phyloP scores from a whole-genome alignment of 2,888 invertebrate genomes.

The Rhagonycha lutea region DNA sequence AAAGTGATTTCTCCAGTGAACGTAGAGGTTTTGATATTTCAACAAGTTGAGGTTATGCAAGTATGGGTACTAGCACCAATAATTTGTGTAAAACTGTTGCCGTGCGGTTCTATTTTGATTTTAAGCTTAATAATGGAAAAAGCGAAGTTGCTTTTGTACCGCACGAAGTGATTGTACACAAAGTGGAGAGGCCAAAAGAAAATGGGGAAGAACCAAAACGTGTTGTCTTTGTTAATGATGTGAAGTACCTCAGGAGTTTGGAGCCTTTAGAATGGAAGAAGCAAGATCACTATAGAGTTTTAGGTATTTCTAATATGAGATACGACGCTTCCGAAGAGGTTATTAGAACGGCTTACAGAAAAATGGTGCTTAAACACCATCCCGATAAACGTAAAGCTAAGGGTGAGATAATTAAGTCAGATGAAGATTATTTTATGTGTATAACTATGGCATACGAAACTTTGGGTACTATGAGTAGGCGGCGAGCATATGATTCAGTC shows the following conservation, averaged over 20 bases:
- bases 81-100: constrained; percentile 48
- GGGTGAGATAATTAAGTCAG: constrained; percentile 84
- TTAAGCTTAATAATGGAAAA: constrained; percentile 44
- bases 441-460: constrained; percentile 98
- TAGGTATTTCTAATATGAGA: constrained; percentile 84
- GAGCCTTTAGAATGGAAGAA: constrained; percentile 98
- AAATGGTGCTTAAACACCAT: constrained; percentile 91
- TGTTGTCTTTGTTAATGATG: constrained; percentile 70
- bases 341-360: constrained; percentile 90
- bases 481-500: constrained; percentile 94
- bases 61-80: constrained; percentile 47
- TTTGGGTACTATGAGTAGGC: constrained; percentile 76
- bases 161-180: constrained; percentile 47
- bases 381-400: constrained; percentile 95
- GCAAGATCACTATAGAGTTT: constrained; percentile 95
- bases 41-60: constrained; percentile 33
- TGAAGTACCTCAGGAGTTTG: constrained; percentile 81
- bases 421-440: constrained; percentile 97
- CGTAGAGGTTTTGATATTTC: neutral
- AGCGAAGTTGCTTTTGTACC: constrained; percentile 45
- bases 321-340: constrained; percentile 89
- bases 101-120: constrained; percentile 50
- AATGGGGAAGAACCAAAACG: constrained; percentile 48
- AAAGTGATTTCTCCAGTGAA: neutral
- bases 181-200: constrained; percentile 44